phyloP scores from a whole-genome alignment of 2,888 invertebrate species.

The Tolmerus cingulatus region DNA sequence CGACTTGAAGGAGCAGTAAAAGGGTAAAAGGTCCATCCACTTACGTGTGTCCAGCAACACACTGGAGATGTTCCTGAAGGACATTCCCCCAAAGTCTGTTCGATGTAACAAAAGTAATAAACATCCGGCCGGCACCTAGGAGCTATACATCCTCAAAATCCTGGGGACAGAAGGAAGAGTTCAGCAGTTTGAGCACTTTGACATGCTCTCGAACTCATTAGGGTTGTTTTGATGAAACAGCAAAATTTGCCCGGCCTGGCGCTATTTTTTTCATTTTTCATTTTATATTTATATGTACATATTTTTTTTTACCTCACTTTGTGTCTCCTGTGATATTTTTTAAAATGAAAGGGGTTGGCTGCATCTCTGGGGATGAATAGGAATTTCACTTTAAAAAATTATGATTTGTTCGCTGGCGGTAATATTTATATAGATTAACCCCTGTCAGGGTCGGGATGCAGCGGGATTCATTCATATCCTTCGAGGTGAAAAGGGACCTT shows the following conservation, averaged over 20 bases:
- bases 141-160: neutral
- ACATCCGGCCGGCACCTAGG: slow-evolving; percentile 17
- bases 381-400: slow-evolving; percentile 43
- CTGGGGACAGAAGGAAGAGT: slow-evolving; percentile 13
- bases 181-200: slow-evolving; percentile 32
- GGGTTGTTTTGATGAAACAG: slow-evolving; percentile 41
- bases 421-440: slow-evolving; percentile 49
- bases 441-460: slow-evolving; percentile 42
- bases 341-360: slow-evolving; percentile 25
- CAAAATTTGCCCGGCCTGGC: neutral
- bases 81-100: neutral
- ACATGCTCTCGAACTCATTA: slow-evolving; percentile 26
- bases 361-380: slow-evolving; percentile 40
- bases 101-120: slow-evolving; percentile 9
- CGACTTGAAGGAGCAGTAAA: neutral
- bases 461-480: slow-evolving; percentile 14
- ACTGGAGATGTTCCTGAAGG: slow-evolving; percentile 1
- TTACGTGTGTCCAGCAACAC: slow-evolving; percentile 16
- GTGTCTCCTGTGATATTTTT: neutral
- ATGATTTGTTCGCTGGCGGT: slow-evolving; percentile 46
- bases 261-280: neutral
- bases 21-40: slow-evolving; percentile 23
- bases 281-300: neutral
- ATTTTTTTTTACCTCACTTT: neutral
- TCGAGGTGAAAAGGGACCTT: slow-evolving; percentile 4